A percentile compares a stretch with the other conserved stretches of the same genome.
These are phyloP conservation scores for Spongilla lacustris DNA, from an alignment of 37 sponge, comb jelly and placozoan genomes.

Conservation along the genomic window DNA sequence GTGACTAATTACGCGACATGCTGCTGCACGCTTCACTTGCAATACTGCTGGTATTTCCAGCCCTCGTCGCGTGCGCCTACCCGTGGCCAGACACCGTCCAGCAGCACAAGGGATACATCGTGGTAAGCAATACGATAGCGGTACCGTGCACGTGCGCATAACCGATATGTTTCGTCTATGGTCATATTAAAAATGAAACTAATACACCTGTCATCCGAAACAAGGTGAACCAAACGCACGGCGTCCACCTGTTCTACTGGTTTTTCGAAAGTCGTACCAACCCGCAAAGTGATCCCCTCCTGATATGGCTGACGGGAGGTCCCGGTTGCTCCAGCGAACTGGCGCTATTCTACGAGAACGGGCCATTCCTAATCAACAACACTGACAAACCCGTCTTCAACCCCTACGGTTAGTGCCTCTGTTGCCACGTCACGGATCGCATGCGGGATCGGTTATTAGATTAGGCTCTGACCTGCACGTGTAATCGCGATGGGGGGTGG, in stretches of 20 bases:
- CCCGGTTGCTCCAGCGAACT: conserved; percentile 65
- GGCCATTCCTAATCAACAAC: conserved; percentile 59
- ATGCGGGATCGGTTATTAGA: too few relatives aligned
- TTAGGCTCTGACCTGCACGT: too few relatives aligned
- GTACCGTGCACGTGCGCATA: neutral
- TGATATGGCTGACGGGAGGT: conserved; percentile 67
- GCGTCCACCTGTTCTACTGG: conserved; percentile 66
- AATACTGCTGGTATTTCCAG: neutral
- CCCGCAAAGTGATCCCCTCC: conserved; percentile 53
- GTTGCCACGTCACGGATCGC: too few relatives aligned
- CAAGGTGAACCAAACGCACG: neutral
- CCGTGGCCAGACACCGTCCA: conserved; percentile 55
- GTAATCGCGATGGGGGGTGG: too few relatives aligned
- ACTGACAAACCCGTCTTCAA: conserved; percentile 34
- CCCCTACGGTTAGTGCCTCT: conserved; percentile 40
- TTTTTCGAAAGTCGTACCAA: conserved; percentile 55
- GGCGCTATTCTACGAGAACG: conserved; percentile 59
- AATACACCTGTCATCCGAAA: neutral
- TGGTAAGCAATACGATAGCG: conserved; percentile 3
- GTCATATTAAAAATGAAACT: too few relatives aligned
- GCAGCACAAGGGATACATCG: conserved; percentile 48
- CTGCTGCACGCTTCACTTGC: neutral
- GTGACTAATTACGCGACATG: neutral
- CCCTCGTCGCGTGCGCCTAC: conserved; percentile 1
- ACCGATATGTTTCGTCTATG: neutral